These are phyloP conservation scores for Hormaphis cornu DNA, from an alignment of 1,140 invertebrate species.

Conservation along the genomic window DNA sequence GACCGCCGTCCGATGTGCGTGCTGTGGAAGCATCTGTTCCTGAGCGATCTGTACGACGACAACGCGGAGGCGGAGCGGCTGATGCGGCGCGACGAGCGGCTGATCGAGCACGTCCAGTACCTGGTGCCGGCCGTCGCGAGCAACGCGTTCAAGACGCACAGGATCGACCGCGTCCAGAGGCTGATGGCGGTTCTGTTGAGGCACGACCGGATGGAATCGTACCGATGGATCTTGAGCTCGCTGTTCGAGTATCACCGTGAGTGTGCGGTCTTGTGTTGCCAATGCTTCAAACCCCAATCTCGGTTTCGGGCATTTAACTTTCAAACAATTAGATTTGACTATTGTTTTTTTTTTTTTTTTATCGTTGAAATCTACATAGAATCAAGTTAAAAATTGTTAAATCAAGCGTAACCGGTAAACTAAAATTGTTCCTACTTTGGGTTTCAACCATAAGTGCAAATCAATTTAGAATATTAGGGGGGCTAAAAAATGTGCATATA, in stretches of 20 bases:
- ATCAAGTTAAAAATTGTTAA: too few species aligned
- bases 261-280: not conserved
- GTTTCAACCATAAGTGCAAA: too few species aligned
- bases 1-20: constrained; percentile 18
- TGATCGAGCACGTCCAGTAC: not conserved
- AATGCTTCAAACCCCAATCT: too few species aligned
- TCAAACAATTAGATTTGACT: too few species aligned
- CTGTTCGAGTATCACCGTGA: constrained; percentile 32
- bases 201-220: constrained; percentile 3
- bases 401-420: too few species aligned
- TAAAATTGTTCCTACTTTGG: too few species aligned
- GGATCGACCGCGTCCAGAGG: constrained; percentile 7
- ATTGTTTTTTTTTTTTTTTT: too few species aligned
- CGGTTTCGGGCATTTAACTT: too few species aligned
- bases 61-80: constrained; percentile 5
- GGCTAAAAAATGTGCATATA: too few species aligned
- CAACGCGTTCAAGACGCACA: not conserved
- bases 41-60: constrained; percentile 26
- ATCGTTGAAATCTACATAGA: too few species aligned
- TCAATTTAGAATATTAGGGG: too few species aligned
- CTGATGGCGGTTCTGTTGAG: constrained; percentile 8
- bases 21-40: constrained; percentile 29
- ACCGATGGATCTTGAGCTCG: not conserved
- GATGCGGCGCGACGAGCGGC: not conserved
- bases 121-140: not conserved